Evolutionary conservation across 2,797 vertebrate species (phyloP).

Genomic region (Pogoniulus pusillus): DNA sequence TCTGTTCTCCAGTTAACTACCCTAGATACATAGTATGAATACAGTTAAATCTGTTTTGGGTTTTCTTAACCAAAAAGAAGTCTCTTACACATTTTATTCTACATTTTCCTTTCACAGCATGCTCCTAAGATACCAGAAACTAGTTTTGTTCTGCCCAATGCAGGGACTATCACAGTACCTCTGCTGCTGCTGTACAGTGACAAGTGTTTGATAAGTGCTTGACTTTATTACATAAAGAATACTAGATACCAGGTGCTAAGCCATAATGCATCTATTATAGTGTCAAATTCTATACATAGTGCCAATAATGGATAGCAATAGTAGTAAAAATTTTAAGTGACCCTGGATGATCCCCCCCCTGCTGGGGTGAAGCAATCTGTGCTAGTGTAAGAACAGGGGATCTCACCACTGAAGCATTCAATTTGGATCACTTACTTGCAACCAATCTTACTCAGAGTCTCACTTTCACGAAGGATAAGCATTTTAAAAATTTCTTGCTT

Average conservation of each 20-base stretch:
- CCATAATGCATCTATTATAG: background rate
- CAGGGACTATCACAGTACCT: background rate
- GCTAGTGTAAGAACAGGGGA: too few relatives aligned
- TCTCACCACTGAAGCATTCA: background rate
- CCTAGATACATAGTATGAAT: background rate
- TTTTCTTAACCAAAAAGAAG: background rate
- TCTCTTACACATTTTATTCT: background rate
- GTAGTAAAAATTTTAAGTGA: too few relatives aligned
- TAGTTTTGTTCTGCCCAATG: background rate
- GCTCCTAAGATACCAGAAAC: background rate
- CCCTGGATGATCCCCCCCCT: too few relatives aligned
- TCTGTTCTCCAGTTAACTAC: background rate
- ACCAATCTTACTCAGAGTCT: background rate
- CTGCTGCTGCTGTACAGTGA: background rate
- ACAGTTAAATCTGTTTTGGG: background rate
- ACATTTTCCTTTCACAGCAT: background rate
- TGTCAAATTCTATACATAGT: accelerated
- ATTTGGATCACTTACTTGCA: background rate
- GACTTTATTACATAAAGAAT: background rate
- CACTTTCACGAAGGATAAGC: background rate
- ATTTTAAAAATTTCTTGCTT: background rate
- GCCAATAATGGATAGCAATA: background rate
- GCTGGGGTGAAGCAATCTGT: too few relatives aligned
- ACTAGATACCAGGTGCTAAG: background rate
- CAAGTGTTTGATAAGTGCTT: background rate